These are phyloP conservation scores for Pseudochromis fuscus DNA, from an alignment of 2,797 vertebrate genomes.

Conservation along the genomic window DNA sequence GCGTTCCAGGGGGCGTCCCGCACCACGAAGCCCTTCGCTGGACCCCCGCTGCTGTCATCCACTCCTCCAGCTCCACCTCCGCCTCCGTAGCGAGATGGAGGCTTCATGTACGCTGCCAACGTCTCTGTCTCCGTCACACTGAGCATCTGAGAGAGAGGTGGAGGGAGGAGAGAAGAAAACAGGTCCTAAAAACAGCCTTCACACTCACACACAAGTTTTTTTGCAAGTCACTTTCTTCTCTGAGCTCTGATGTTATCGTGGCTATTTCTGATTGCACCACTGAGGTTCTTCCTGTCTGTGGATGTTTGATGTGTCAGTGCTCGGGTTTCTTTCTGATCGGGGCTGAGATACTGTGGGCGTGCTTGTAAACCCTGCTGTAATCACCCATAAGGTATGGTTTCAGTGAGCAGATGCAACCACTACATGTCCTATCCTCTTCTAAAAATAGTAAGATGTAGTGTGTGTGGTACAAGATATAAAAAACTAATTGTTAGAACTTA, in stretches of 20 bases:
- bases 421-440: too few relatives aligned
- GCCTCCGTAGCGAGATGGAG: constrained; percentile 83
- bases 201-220: too few relatives aligned
- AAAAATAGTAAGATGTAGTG: too few relatives aligned
- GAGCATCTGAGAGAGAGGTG: constrained; percentile 81
- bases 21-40: constrained; percentile 86
- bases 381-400: neutral
- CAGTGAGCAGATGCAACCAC: neutral
- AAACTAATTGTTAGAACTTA: constrained; percentile 67
- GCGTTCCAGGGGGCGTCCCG: constrained; percentile 87
- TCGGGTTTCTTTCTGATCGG: neutral
- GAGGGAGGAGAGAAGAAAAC: neutral
- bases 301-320: too few relatives aligned
- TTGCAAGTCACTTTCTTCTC: too few relatives aligned
- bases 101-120: constrained; percentile 89
- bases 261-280: too few relatives aligned
- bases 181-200: neutral
- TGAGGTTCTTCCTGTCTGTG: too few relatives aligned
- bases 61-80: constrained; percentile 73
- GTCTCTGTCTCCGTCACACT: constrained; percentile 89
- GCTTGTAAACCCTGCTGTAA: neutral
- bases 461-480: too few relatives aligned
- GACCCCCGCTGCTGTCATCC: constrained; percentile 75
- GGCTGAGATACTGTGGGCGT: neutral
- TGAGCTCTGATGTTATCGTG: too few relatives aligned